Conservation (phyloP, 2,113 vertebrate species). For the Puntigrus tetrazona region DNA sequence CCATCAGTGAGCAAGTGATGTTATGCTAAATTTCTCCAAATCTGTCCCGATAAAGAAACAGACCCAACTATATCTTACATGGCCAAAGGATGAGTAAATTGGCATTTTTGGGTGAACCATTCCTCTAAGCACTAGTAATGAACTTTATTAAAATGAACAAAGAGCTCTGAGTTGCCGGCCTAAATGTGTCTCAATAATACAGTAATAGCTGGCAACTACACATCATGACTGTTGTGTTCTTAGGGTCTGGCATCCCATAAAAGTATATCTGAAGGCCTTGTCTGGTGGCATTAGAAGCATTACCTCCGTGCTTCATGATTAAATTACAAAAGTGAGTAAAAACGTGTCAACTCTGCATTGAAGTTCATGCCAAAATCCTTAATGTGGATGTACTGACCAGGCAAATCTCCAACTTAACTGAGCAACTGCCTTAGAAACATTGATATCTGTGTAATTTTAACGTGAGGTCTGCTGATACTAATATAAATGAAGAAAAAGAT, state of each 20-base stretch:
- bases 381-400: background rate
- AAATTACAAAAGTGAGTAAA: background rate
- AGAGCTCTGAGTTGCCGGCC: background rate
- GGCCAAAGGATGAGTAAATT: background rate
- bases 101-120: background rate
- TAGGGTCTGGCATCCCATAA: conserved; percentile 3
- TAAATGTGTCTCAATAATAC: conserved; percentile 8
- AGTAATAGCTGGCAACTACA: background rate
- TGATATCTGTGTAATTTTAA: background rate
- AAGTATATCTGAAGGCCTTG: conserved; percentile 13
- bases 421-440: background rate
- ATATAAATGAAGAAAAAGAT: background rate
- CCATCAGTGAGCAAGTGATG: background rate
- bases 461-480: conserved; percentile 1
- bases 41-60: background rate
- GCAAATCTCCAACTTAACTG: background rate
- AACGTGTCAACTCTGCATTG: background rate
- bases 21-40: too few species aligned
- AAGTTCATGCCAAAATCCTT: background rate
- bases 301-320: background rate
- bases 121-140: background rate
- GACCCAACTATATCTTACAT: background rate
- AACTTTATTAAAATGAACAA: background rate
- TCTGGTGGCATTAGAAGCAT: conserved; percentile 1
- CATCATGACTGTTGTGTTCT: background rate